Evolutionary conservation across 2,113 vertebrate genomes (phyloP).

Genomic region (Proteles cristata): DNA sequence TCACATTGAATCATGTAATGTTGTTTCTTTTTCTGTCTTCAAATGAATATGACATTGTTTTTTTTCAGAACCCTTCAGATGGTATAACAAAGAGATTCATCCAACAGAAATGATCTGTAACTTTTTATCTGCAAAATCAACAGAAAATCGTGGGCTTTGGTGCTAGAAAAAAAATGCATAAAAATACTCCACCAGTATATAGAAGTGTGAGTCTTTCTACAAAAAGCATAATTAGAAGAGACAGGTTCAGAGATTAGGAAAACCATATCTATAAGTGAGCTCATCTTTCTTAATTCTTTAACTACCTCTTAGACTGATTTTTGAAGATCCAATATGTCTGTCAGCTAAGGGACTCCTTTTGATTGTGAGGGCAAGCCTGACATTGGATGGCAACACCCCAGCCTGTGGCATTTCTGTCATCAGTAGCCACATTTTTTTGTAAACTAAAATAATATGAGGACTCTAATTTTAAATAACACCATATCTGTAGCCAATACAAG

Average conservation of each 20-base stretch:
- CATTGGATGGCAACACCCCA: neutral
- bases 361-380: neutral
- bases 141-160: neutral
- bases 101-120: neutral
- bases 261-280: neutral
- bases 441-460: neutral
- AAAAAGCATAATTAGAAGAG: neutral
- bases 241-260: neutral
- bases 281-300: conserved; percentile 6
- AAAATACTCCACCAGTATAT: neutral
- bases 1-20: conserved; percentile 61
- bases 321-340: neutral
- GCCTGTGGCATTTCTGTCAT: neutral
- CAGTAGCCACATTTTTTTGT: neutral
- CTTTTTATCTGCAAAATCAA: conserved; percentile 27
- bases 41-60: conserved; percentile 21
- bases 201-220: neutral
- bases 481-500: neutral
- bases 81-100: conserved; percentile 32
- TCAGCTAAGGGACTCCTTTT: neutral
- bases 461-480: neutral
- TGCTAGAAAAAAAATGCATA: conserved; percentile 43
- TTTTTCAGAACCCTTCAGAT: neutral
- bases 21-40: conserved; percentile 53
- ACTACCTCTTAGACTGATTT: neutral